A percentile compares a stretch with the other conserved stretches of the same genome.
These are phyloP conservation scores for Axis porcinus DNA, from an alignment of 2,113 vertebrate genomes.

Conservation along the genomic window DNA sequence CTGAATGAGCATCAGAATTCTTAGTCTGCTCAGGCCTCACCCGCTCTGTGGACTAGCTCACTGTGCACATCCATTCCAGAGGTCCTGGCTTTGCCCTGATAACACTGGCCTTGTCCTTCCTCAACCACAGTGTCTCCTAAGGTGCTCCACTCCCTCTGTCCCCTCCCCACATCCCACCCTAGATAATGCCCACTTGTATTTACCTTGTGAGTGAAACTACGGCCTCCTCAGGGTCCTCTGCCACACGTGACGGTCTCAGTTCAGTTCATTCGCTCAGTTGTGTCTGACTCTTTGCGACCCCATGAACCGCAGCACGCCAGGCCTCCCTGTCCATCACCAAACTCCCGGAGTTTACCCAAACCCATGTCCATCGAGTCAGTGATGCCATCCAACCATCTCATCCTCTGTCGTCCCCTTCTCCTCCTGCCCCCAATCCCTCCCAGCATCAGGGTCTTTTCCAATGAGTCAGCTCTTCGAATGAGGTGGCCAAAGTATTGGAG, in stretches of 20 bases:
- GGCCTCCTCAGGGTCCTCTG: background rate
- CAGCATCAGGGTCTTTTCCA: too few species aligned
- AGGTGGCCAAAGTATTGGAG: too few species aligned
- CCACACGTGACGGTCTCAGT: background rate
- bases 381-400: background rate
- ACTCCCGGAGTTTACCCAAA: background rate
- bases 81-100: fast-evolving
- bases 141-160: background rate
- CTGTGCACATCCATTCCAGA: background rate
- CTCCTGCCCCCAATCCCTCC: too few species aligned
- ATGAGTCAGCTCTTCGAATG: too few species aligned
- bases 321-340: background rate
- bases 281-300: background rate
- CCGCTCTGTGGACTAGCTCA: background rate
- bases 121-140: background rate
- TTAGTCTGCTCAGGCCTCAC: background rate
- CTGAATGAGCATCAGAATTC: background rate
- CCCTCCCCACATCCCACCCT: background rate
- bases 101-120: background rate
- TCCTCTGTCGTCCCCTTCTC: too few species aligned
- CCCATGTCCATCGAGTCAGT: fast-evolving
- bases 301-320: background rate
- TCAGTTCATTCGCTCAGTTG: background rate
- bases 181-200: background rate
- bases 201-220: background rate